Percentiles rank a stretch among this genome's conserved stretches.
phyloP scores from a whole-genome alignment of 2,888 invertebrate species.

The Torymus aiolomorphi region DNA sequence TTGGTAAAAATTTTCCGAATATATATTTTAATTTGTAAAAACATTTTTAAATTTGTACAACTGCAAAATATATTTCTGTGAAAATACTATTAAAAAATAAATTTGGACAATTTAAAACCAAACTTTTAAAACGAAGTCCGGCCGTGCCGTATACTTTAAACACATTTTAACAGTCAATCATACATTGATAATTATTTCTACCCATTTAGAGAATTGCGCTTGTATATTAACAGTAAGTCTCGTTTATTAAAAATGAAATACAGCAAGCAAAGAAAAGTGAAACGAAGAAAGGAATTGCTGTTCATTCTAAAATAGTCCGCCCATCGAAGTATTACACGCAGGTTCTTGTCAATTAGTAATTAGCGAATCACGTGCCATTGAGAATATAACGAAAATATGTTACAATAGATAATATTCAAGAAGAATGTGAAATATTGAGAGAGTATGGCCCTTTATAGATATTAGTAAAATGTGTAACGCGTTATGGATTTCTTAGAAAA shows the following conservation, averaged over 20 bases:
- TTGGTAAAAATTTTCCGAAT: not conserved
- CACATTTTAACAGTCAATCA: not conserved
- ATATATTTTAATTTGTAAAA: not conserved
- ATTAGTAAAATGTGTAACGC: constrained; percentile 5
- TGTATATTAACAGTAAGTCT: no score
- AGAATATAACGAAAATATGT: constrained; percentile 11
- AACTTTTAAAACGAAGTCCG: constrained; percentile 22
- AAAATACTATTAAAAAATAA: not conserved
- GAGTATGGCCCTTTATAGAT: constrained; percentile 3
- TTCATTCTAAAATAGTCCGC: constrained; percentile 53
- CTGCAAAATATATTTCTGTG: no score
- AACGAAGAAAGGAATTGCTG: constrained; percentile 6
- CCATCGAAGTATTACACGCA: constrained; percentile 32
- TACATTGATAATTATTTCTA: no score
- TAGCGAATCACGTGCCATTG: constrained; percentile 42
- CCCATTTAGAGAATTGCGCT: no score
- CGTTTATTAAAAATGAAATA: not conserved
- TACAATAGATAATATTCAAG: constrained; percentile 4
- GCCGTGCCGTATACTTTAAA: constrained; percentile 18
- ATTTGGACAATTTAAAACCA: not conserved
- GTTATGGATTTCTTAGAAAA: not conserved
- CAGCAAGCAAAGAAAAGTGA: not conserved
- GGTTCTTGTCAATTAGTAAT: constrained; percentile 52
- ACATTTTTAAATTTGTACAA: no score
- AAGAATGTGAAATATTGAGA: not conserved